Evolutionary conservation across 2,113 vertebrate genomes (phyloP).

Genomic region (Cryptotis parvus): DNA sequence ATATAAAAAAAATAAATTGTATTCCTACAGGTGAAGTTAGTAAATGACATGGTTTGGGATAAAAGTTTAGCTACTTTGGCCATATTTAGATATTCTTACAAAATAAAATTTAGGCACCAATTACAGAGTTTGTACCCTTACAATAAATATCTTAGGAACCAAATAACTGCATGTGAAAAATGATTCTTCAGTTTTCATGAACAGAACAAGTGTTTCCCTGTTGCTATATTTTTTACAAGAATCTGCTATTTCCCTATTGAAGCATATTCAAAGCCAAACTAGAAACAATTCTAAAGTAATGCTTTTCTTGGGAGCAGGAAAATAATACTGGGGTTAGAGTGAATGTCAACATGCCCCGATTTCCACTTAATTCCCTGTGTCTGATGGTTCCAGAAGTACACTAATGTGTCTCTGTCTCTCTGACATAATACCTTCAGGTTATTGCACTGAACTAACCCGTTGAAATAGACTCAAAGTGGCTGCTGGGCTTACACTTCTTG

Average conservation of each 20-base stretch:
- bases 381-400: no score
- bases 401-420: no score
- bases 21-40: neutral
- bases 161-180: neutral
- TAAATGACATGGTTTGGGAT: neutral
- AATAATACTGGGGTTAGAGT: no score
- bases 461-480: no score
- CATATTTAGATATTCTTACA: slow-evolving; percentile 4
- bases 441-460: no score
- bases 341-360: no score
- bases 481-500: no score
- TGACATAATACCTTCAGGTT: no score
- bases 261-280: neutral
- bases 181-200: neutral
- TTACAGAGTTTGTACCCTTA: neutral
- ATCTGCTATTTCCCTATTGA: neutral
- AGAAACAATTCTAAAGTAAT: neutral
- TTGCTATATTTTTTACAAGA: neutral
- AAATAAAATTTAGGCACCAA: neutral
- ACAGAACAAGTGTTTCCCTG: neutral
- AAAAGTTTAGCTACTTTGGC: neutral
- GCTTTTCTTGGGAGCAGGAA: neutral
- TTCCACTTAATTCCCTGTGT: no score
- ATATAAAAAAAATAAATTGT: slow-evolving; percentile 35
- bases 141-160: neutral